phyloP scores from a whole-genome alignment of 2,888 invertebrate genomes.

The Sminthurinus aureus region DNA sequence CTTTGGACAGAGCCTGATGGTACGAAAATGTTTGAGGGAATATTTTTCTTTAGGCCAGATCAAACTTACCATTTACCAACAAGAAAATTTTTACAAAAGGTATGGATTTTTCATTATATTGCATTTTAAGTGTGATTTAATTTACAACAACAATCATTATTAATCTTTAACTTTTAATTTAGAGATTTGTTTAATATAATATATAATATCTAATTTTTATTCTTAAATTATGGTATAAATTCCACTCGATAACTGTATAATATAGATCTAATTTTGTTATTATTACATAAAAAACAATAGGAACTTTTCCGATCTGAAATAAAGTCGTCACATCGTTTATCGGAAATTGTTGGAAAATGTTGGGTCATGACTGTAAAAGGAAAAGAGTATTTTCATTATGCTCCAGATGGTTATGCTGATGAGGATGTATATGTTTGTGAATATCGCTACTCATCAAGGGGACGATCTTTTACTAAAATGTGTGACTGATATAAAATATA shows the following conservation, averaged over 20 bases:
- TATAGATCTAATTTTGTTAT: too few species aligned
- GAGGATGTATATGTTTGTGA: conserved; percentile 98
- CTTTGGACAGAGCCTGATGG: conserved; percentile 85
- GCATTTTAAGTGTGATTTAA: background rate
- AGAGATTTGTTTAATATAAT: too few species aligned
- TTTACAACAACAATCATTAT: too few species aligned
- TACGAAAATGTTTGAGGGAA: conserved; percentile 89
- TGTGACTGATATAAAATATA: too few species aligned
- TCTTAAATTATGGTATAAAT: background rate
- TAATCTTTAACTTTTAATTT: too few species aligned
- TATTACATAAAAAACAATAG: conserved; percentile 60
- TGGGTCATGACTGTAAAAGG: conserved; percentile 83
- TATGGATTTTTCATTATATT: conserved; percentile 33
- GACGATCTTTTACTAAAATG: conserved; percentile 93
- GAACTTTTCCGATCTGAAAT: conserved; percentile 96
- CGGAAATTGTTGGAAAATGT: conserved; percentile 86
- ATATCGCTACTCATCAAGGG: conserved; percentile 79
- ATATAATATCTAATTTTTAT: conserved; percentile 16
- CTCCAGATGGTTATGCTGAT: conserved; percentile 85
- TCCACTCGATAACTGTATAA: too few species aligned
- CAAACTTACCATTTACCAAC: conserved; percentile 97
- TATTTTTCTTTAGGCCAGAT: conserved; percentile 87
- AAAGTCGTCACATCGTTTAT: conserved; percentile 82
- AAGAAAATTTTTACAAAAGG: conserved; percentile 90
- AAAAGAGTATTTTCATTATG: conserved; percentile 90